Evolutionary conservation across 2,113 vertebrate species (phyloP), one percentile per base, ranked within the genome.

Genomic region (Gopherus flavomarginatus): DNA sequence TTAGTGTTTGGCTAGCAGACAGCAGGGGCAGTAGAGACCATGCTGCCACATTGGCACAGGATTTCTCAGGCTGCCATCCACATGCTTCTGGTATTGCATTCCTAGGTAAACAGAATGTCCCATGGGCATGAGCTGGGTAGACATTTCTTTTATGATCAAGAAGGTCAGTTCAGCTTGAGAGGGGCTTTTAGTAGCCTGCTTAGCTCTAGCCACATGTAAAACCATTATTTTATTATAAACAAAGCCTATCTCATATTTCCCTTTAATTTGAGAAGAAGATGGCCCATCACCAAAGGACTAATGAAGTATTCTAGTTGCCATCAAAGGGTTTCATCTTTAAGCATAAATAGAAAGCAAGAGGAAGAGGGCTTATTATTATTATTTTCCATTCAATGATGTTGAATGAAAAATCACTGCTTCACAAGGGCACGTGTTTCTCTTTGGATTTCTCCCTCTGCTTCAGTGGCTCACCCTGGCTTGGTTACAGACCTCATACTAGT

Each of bases 1-100:
- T 54, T 54, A 3, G 11, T 0, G 87, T 86, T 54, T 82, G 87
- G 94, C 86, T 86, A 94, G 90, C 93, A 94, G 92, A 94, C 97
- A 96, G 93, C 92, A 93, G 82, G 26, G 79, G 81, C 85, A 50
- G 42, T 52, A 91, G 75, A 0, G 0, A 80, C 82, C 79, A 82
- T 50, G 0, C 12, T 59, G 92, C 90, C 2, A 5, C 81, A 90
- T 93, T 96, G 94, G 96, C 93, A 69, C 65, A 31, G 16, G 1
- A 83, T 84, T 77, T 86, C 91, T 86, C 14, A 0, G 4, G 6
- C 2, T 75, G 83, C 92, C 84, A 93, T 97, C 92, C 93, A 93
- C 65, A 83, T 91, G n/a, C 54, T 92, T 69, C 93, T 91, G 92
- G 83, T 85, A 38, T 57, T 84, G 27, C 44, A 52, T 88, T 92